Evolutionary conservation across 2,888 invertebrate species (phyloP), one percentile per base, ranked within the genome.

Genomic region (Bedellia somnulentella): DNA sequence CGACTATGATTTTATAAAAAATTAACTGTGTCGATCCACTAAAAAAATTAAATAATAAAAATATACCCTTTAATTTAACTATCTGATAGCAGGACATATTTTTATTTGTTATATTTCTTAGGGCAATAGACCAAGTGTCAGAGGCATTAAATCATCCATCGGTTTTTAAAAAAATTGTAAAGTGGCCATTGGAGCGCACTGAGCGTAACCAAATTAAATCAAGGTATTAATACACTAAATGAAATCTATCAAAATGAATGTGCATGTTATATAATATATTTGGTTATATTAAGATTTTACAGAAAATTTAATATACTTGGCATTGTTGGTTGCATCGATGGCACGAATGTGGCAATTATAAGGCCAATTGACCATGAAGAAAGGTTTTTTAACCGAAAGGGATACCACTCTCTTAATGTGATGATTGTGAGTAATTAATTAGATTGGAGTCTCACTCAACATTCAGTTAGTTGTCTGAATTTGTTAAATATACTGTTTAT

Each of bases 381-480:
- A 3, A 9, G 15, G 5, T 30, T n/a, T 24, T 23, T 21, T 5
- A 32, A 10, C 42, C 34, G 41, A 1, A 42, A 43, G 24, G 36
- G 40, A 12, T 43, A 33, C 24, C 35, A 43, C 34, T 43, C 42
- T 3, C 10, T 43, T 2, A 43, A 45, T 41, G 41, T 41, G 2
- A 40, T 41, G 40, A 40, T 43, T 39, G 18, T 18, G 9, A 18
- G 43, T 43, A 36, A 37, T 18, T n/a, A n/a, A n/a, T n/a, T n/a
- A n/a, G n/a, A n/a, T n/a, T n/a, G n/a, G n/a, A n/a, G n/a, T n/a
- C n/a, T 5, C 18, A 18, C 18, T 9, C 18, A 6, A 18, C 18
- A 5, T 18, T 6, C 18, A 18, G 18, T 5, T 18, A 18, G 18
- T 6, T 6, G 5, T 9, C 9, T 18, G 5, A 9, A 18, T 18